Percentiles rank a stretch among this genome's conserved stretches.
Evolutionary conservation across 1,140 invertebrate species (phyloP).

Genomic region (Prorops nasuta): DNA sequence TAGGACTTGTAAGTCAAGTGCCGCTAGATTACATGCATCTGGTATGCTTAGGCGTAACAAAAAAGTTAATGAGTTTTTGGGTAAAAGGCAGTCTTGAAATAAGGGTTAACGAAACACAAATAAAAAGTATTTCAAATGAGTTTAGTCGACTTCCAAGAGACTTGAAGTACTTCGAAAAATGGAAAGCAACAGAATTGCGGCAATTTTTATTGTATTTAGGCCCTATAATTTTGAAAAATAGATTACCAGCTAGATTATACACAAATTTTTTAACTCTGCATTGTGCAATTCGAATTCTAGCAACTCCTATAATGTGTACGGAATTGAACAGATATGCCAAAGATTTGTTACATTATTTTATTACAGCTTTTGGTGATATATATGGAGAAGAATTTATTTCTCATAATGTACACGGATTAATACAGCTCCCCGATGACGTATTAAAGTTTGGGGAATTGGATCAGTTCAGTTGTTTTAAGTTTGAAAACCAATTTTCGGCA

Average conservation of each 20-base stretch:
- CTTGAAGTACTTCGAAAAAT: background rate
- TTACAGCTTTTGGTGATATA: conserved; percentile 17
- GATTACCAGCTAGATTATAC: conserved; percentile 12
- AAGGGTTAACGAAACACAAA: background rate
- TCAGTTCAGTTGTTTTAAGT: too few species aligned
- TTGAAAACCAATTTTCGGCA: conserved; percentile 6
- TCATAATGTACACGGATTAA: conserved; percentile 23
- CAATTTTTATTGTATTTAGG: conserved; percentile 33
- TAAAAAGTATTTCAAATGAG: background rate
- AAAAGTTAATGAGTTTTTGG: background rate
- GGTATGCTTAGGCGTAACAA: background rate
- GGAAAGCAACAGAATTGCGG: too few species aligned
- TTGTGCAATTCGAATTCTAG: conserved; percentile 13
- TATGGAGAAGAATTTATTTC: conserved; percentile 16
- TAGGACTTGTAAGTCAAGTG: background rate
- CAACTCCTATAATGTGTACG: background rate
- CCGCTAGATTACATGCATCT: background rate
- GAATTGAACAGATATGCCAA: conserved; percentile 3
- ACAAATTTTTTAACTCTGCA: conserved; percentile 16
- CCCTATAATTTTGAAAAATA: conserved; percentile 22
- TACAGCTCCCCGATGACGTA: conserved; percentile 15
- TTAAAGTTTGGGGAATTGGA: conserved; percentile 7
- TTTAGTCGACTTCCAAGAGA: background rate
- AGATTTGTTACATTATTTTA: conserved; percentile 20
- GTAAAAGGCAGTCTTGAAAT: background rate